Evolutionary conservation across 2,888 invertebrate species (phyloP).

Genomic region (Drosophila nigritarsus): DNA sequence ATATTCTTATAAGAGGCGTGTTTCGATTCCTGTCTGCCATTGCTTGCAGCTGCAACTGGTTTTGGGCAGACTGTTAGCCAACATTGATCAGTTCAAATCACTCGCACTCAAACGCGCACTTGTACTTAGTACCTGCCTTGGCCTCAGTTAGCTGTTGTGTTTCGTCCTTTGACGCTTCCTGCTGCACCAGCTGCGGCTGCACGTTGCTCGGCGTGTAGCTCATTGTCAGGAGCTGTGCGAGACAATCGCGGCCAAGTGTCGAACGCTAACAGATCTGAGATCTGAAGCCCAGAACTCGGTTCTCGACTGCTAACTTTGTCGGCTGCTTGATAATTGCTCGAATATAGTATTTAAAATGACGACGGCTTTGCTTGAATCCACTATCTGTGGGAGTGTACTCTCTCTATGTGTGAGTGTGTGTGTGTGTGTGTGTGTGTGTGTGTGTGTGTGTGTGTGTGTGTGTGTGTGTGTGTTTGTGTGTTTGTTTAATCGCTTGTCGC

Average conservation of each 20-base stretch:
- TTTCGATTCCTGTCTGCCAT: constrained; percentile 22
- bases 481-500: constrained; percentile 47
- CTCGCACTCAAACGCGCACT: background rate
- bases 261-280: constrained; percentile 16
- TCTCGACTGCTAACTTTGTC: constrained; percentile 55
- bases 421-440: background rate
- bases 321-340: constrained; percentile 68
- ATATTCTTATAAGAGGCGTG: background rate
- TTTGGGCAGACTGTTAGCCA: constrained; percentile 16
- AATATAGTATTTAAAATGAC: constrained; percentile 62
- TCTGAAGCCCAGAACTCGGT: constrained; percentile 28
- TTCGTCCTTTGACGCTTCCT: constrained; percentile 13
- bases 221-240: constrained; percentile 20
- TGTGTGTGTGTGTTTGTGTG: constrained; percentile 26
- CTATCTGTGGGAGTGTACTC: constrained; percentile 26
- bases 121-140: constrained; percentile 65
- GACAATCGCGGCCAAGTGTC: constrained; percentile 1
- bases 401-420: background rate
- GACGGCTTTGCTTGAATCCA: constrained; percentile 58
- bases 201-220: background rate
- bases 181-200: background rate
- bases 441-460: constrained; percentile 23
- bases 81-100: constrained; percentile 14
- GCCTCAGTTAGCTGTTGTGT: constrained; percentile 39
- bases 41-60: constrained; percentile 32